These are phyloP conservation scores for Miltochrista miniata DNA, from an alignment of 2,888 invertebrate species.

Conservation along the genomic window DNA sequence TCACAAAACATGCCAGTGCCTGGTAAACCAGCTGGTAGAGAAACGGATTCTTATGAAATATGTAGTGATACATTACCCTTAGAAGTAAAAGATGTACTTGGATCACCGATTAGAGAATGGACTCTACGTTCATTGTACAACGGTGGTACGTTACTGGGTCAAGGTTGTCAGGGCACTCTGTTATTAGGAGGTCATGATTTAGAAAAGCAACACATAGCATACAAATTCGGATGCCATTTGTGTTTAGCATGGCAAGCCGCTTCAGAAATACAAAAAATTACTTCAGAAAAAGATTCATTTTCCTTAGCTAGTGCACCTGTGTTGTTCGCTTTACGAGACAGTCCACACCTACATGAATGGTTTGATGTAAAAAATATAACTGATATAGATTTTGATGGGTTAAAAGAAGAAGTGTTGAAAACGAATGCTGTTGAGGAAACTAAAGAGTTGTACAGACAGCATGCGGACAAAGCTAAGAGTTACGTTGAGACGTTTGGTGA, in stretches of 20 bases:
- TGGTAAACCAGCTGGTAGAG: constrained; percentile 75
- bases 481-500: constrained; percentile 65
- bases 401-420: constrained; percentile 64
- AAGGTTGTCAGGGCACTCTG: constrained; percentile 92
- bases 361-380: constrained; percentile 83
- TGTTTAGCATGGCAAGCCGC: constrained; percentile 92
- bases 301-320: constrained; percentile 92
- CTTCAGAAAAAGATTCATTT: constrained; percentile 81
- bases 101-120: constrained; percentile 87
- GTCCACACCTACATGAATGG: constrained; percentile 85
- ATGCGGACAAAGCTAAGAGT: constrained; percentile 60
- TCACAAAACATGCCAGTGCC: constrained; percentile 89
- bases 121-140: constrained; percentile 87
- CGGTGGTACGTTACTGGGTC: constrained; percentile 86
- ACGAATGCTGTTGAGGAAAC: constrained; percentile 68
- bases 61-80: constrained; percentile 65
- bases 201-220: constrained; percentile 88
- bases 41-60: constrained; percentile 54
- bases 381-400: constrained; percentile 84
- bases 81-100: constrained; percentile 65
- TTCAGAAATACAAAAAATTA: constrained; percentile 66
- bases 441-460: constrained; percentile 54
- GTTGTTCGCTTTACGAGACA: constrained; percentile 90
- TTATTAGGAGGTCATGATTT: constrained; percentile 87
- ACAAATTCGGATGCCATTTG: constrained; percentile 91